phyloP scores from a whole-genome alignment of 2,113 vertebrate genomes.

The Tringa solitaria region DNA sequence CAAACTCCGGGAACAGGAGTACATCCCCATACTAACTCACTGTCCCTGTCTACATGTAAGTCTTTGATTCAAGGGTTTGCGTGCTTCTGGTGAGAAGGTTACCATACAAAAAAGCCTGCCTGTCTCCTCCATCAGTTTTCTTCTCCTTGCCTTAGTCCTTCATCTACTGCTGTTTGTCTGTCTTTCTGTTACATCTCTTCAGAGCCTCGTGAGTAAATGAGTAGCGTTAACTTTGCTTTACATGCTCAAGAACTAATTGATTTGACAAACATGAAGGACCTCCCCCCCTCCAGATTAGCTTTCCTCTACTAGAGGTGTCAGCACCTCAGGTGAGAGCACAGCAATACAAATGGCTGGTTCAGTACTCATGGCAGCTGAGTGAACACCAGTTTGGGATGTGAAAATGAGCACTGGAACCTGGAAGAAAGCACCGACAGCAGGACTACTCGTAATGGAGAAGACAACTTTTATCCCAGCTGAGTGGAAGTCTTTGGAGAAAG shows the following conservation, averaged over 20 bases:
- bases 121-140: not conserved
- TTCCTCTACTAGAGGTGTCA: not conserved
- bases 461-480: not conserved
- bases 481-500: not conserved
- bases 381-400: not conserved
- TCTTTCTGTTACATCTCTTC: not conserved
- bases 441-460: not conserved
- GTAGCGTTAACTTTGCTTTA: not conserved
- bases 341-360: not conserved
- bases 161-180: not conserved
- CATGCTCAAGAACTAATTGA: not conserved
- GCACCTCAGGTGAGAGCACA: not conserved
- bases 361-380: not conserved
- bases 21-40: not conserved
- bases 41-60: not conserved
- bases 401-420: not conserved
- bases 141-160: not conserved
- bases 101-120: not conserved
- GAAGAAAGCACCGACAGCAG: not conserved
- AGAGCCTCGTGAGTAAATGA: not conserved
- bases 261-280: not conserved
- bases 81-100: not conserved
- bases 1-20: not conserved
- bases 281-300: fast-evolving
- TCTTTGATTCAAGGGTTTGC: not conserved